Conservation (phyloP, 2,888 invertebrate species). For the Malthinus flaveolus region DNA sequence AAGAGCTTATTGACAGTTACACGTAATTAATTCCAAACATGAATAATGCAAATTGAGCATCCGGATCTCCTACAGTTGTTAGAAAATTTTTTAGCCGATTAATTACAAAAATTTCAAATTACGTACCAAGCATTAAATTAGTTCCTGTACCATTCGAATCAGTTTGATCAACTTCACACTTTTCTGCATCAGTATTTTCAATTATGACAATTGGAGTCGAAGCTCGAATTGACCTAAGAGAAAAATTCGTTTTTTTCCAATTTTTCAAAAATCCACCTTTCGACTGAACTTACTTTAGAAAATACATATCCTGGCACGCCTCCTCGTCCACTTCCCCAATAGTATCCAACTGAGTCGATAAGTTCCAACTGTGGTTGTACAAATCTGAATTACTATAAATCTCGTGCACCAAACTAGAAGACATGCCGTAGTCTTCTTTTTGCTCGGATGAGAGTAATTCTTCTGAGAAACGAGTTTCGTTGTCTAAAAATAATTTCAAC, state of each 20-base stretch:
- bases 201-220: slow-evolving; percentile 44
- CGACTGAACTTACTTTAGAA: slow-evolving; percentile 10
- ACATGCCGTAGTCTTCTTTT: slow-evolving; percentile 11
- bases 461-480: slow-evolving; percentile 42
- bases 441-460: neutral
- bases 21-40: too few relatives aligned
- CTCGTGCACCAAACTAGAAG: slow-evolving; percentile 9
- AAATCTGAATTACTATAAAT: slow-evolving; percentile 45
- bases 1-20: too few relatives aligned
- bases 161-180: slow-evolving; percentile 3
- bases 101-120: neutral
- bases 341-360: slow-evolving; percentile 67
- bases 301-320: slow-evolving; percentile 33
- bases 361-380: slow-evolving; percentile 57
- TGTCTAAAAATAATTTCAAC: slow-evolving; percentile 47
- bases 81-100: too few relatives aligned
- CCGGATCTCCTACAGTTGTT: neutral
- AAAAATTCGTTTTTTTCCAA: slow-evolving; percentile 2
- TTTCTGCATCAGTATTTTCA: slow-evolving; percentile 40
- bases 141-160: slow-evolving; percentile 4
- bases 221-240: slow-evolving; percentile 31
- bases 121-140: slow-evolving; percentile 3
- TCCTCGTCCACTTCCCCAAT: slow-evolving; percentile 73
- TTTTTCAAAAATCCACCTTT: neutral
- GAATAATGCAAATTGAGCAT: neutral